Percentiles rank a stretch among this genome's conserved stretches.
phyloP scores from a whole-genome alignment of 2,888 invertebrate species.

The Amphipyra berbera region DNA sequence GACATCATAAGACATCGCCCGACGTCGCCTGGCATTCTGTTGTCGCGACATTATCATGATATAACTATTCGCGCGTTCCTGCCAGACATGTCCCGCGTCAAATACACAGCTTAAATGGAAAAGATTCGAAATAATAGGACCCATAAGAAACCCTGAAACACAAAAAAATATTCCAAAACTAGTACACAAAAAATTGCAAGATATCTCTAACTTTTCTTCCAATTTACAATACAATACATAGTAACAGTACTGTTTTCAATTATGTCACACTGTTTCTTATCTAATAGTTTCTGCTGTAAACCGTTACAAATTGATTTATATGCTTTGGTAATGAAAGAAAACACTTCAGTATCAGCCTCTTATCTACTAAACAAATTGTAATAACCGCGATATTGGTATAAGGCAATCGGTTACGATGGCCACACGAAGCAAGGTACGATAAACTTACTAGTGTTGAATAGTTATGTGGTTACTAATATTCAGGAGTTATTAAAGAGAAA shows the following conservation, averaged over 20 bases:
- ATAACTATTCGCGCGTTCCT: too few relatives aligned
- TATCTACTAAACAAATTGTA: constrained; percentile 36
- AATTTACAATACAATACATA: neutral
- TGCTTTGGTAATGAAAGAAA: constrained; percentile 43
- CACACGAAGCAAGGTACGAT: constrained; percentile 8
- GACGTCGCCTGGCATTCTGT: too few relatives aligned
- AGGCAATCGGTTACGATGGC: constrained; percentile 25
- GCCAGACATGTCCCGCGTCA: too few relatives aligned
- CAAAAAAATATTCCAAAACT: too few relatives aligned
- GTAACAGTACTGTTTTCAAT: constrained; percentile 13
- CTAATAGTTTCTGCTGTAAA: constrained; percentile 8
- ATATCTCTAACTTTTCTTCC: neutral
- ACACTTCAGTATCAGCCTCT: constrained; percentile 35
- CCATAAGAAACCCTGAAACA: too few relatives aligned
- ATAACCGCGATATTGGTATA: constrained; percentile 33
- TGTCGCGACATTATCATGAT: too few relatives aligned
- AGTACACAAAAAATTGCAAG: too few relatives aligned
- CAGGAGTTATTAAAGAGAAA: constrained; percentile 18
- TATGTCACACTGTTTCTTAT: constrained; percentile 36
- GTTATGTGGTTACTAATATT: constrained; percentile 10
- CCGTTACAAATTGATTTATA: constrained; percentile 39
- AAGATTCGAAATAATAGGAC: too few relatives aligned
- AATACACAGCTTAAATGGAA: too few relatives aligned
- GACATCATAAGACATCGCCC: too few relatives aligned
- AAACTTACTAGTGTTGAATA: constrained; percentile 9